These are phyloP conservation scores for Trachelipus rathkii DNA, from an alignment of 1,140 invertebrate species.

Conservation along the genomic window DNA sequence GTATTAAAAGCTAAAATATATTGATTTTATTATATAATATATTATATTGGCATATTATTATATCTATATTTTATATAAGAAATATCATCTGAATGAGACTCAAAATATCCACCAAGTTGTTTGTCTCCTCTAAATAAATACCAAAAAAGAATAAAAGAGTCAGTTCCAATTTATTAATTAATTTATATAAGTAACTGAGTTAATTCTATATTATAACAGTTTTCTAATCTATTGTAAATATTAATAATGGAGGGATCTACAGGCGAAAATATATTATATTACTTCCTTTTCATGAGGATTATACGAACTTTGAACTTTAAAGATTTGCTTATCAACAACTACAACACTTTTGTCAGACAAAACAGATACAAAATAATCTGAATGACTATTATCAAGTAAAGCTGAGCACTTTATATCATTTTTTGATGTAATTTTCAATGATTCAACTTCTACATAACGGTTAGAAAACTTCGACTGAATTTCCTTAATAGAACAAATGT, in stretches of 20 bases:
- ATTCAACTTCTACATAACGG: neutral
- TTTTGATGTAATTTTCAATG: constrained; percentile 16
- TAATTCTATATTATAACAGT: too few relatives aligned
- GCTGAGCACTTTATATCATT: constrained; percentile 24
- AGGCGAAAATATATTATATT: constrained; percentile 58
- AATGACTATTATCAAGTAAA: constrained; percentile 5
- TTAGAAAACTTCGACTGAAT: neutral
- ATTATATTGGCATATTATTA: too few relatives aligned
- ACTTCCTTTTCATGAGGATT: constrained; percentile 46
- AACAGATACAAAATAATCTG: constrained; percentile 21
- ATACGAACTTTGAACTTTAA: constrained; percentile 30
- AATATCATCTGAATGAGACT: constrained; percentile 79
- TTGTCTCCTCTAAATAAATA: constrained; percentile 65
- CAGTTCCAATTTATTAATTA: constrained; percentile 55
- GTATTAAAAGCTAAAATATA: too few relatives aligned
- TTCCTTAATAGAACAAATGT: neutral
- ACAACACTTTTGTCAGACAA: constrained; percentile 34
- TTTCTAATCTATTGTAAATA: constrained; percentile 49
- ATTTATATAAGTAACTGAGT: constrained; percentile 21
- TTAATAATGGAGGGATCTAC: constrained; percentile 57
- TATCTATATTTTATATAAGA: constrained; percentile 71
- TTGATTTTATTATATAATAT: too few relatives aligned
- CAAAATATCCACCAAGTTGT: constrained; percentile 76
- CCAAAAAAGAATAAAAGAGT: constrained; percentile 77
- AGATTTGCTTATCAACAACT: constrained; percentile 29